Conservation (phyloP, 2,113 vertebrate species). For the Triplophysa tibetana region DNA sequence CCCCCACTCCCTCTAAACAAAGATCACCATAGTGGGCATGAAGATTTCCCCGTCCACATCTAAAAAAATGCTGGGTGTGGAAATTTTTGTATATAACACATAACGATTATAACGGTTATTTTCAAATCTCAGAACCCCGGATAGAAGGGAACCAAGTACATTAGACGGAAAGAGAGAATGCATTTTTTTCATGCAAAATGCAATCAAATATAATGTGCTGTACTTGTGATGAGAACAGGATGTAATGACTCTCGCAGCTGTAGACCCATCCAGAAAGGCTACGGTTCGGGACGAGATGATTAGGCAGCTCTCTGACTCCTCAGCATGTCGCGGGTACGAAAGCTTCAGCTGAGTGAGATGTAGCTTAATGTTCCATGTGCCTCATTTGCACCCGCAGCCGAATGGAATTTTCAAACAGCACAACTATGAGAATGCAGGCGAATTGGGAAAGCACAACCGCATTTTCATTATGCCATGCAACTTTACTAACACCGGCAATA, state of each 20-base stretch:
- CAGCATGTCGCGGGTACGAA: conserved; percentile 39
- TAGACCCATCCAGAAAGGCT: conserved; percentile 41
- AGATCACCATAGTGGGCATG: conserved; percentile 11
- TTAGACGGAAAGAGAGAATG: conserved; percentile 24
- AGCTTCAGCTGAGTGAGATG: conserved; percentile 47
- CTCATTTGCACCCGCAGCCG: conserved; percentile 49
- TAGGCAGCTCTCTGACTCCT: conserved; percentile 40
- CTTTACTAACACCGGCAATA: conserved; percentile 24
- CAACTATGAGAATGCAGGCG: conserved; percentile 47
- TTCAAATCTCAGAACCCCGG: conserved; percentile 30
- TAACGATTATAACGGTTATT: conserved; percentile 30
- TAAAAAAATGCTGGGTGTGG: conserved; percentile 26
- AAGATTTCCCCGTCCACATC: conserved; percentile 12
- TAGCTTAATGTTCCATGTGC: conserved; percentile 54
- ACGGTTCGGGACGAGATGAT: conserved; percentile 51
- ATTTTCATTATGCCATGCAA: conserved; percentile 40
- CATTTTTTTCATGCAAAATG: conserved; percentile 35
- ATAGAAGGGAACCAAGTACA: conserved; percentile 6
- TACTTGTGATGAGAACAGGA: conserved; percentile 29
- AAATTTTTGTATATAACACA: conserved; percentile 23
- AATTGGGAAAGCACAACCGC: conserved; percentile 39
- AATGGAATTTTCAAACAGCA: conserved; percentile 48
- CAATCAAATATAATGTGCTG: conserved; percentile 29
- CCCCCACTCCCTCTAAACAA: conserved; percentile 5
- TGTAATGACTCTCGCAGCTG: conserved; percentile 49